These are phyloP conservation scores for Pseudomyrmex flavicornis DNA, from an alignment of 1,140 invertebrate genomes.

Conservation along the genomic window DNA sequence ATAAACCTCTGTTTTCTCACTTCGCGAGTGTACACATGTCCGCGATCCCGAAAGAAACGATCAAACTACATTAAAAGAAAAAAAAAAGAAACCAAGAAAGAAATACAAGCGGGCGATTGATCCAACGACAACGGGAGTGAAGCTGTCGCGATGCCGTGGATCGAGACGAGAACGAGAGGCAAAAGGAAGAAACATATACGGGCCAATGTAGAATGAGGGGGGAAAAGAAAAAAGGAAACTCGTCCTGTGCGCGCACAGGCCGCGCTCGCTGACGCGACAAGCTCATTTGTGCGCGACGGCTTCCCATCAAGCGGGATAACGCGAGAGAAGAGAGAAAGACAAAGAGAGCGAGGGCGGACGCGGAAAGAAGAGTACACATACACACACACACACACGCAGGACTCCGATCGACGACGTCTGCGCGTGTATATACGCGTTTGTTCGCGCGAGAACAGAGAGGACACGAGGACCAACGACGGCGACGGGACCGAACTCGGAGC, in stretches of 20 bases:
- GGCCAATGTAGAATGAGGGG: constrained; percentile 59
- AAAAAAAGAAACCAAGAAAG: constrained; percentile 50
- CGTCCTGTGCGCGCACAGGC: constrained; percentile 69
- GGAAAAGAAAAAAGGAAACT: constrained; percentile 76
- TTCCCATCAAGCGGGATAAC: constrained; percentile 66
- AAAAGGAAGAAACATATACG: constrained; percentile 71
- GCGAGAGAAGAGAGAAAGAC: constrained; percentile 48
- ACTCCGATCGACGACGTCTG: constrained; percentile 26
- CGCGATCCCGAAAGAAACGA: constrained; percentile 60
- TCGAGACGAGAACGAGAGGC: constrained; percentile 63
- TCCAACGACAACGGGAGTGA: constrained; percentile 6
- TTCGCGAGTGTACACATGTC: background rate
- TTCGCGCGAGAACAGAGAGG: constrained; percentile 20
- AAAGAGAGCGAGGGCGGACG: constrained; percentile 57
- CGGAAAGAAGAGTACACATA: constrained; percentile 35
- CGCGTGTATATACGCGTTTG: constrained; percentile 25
- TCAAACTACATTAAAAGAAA: constrained; percentile 21
- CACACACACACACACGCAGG: background rate
- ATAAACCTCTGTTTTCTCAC: background rate
- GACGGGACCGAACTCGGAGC: constrained; percentile 61
- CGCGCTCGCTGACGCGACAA: constrained; percentile 83
- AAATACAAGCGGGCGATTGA: constrained; percentile 41
- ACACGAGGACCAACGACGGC: constrained; percentile 44
- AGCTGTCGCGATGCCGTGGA: constrained; percentile 43
- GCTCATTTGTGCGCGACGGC: constrained; percentile 84